phyloP scores from a whole-genome alignment of 2,113 vertebrate genomes.

The Aleadryas rufinucha region DNA sequence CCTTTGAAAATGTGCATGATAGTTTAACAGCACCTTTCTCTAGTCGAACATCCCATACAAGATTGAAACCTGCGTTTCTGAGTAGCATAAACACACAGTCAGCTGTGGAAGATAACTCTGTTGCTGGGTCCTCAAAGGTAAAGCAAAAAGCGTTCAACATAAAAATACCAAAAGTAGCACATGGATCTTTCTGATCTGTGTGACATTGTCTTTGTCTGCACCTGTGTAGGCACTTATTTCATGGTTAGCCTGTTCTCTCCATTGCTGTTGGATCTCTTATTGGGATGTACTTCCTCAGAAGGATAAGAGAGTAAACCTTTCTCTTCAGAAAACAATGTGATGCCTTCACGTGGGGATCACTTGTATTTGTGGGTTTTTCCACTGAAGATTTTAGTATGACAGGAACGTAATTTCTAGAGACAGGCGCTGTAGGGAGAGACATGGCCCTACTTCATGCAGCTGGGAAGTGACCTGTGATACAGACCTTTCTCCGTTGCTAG shows the following conservation, averaged over 20 bases:
- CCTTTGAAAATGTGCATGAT: conserved; percentile 81
- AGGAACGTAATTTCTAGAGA: not conserved
- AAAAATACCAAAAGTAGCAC: not conserved
- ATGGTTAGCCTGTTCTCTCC: not conserved
- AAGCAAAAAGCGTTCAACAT: not conserved
- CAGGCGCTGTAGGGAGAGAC: not conserved
- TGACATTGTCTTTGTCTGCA: not conserved
- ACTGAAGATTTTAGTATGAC: not conserved
- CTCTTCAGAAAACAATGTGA: not conserved
- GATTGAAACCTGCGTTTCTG: conserved; percentile 79
- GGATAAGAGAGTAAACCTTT: not conserved
- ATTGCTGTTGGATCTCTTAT: not conserved
- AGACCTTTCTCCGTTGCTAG: not conserved
- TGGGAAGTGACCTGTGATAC: not conserved
- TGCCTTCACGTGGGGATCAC: not conserved
- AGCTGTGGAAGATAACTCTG: conserved; percentile 54
- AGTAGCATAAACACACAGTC: conserved; percentile 65
- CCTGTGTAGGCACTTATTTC: not conserved
- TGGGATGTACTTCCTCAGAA: not conserved
- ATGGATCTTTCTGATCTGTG: not conserved
- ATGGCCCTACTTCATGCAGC: not conserved
- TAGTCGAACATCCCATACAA: conserved; percentile 70
- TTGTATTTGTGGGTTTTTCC: not conserved
- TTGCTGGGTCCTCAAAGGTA: conserved; percentile 80
- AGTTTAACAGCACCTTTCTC: conserved; percentile 75